Base-by-base conservation (phyloP, 2,113 vertebrate genomes). In the Eudorcas thomsonii region DNA sequence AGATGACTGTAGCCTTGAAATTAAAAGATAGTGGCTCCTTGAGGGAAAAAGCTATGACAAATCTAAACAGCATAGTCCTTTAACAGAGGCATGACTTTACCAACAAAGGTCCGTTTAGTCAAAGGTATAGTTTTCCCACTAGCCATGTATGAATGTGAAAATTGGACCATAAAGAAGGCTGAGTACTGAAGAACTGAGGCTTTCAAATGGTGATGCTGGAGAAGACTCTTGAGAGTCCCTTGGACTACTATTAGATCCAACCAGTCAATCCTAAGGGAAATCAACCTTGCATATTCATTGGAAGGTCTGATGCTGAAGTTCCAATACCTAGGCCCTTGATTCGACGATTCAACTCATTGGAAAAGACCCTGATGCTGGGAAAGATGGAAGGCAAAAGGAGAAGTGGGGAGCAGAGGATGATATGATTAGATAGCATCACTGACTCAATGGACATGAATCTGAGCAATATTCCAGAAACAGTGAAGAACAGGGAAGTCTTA, bases 381-480 rank as follows among this genome's bases (percentile, higher is more conserved):
- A 74, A 43, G 21, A 74, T 43, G 21, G 3, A 74, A 74, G 36
- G 11, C 36, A 74, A 74, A 43, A 26, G 36, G n/a, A 74, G 21
- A 43, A 74, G 23, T 6, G 21, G 11, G 11, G 25, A 25, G 36
- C 71, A 74, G 36, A 74, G 14, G 11, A 43, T 43, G 36, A 43
- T 43, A 43, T 39, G 36, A 43, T 43, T 25, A 74, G 71, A 26
- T 14, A 43, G 11, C 21, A 74, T 14, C 12, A 43, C 21, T 74
- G 71, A 25, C 36, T 74, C 71, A 26, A 14, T 74, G 12, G 36
- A 74, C 36, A 43, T 26, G 5, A 43, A 43, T 43, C 71, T 74
- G 71, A 74, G 36, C 36, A 7, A 13, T 39, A 23, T 74, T 39
- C 10, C 0, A 5, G 21, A 39, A 39, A 74, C 3, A 74, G 21